Evolutionary conservation across 92 coral and sea anemone species (phyloP).

Genomic region (Phymanthus crucifer): DNA sequence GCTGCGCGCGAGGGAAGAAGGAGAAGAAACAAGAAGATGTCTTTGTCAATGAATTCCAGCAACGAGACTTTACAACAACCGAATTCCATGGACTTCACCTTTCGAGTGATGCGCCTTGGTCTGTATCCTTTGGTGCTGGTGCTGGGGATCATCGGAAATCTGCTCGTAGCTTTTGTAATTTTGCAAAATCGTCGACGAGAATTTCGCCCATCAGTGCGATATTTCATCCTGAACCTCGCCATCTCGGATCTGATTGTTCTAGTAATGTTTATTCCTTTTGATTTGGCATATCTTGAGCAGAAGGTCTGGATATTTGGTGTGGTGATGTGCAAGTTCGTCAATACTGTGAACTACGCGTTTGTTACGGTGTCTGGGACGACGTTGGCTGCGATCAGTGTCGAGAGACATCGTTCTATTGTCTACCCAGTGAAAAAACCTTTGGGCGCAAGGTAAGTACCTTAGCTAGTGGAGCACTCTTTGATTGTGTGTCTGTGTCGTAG

Average conservation of each 20-base stretch:
- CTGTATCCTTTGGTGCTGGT: slow-evolving; percentile 27
- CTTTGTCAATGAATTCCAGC: slow-evolving; percentile 14
- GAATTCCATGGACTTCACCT: slow-evolving; percentile 24
- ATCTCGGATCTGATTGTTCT: slow-evolving; percentile 39
- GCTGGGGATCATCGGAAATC: slow-evolving; percentile 31
- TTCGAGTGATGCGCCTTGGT: slow-evolving; percentile 36
- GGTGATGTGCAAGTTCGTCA: slow-evolving; percentile 40
- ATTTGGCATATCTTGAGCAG: slow-evolving; percentile 37
- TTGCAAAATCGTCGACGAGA: slow-evolving; percentile 15
- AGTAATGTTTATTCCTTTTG: slow-evolving; percentile 43
- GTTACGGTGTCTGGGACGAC: slow-evolving; percentile 50
- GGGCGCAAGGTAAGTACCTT: slow-evolving; percentile 21
- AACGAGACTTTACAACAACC: slow-evolving; percentile 3
- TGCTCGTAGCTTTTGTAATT: slow-evolving; percentile 23
- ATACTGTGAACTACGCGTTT: slow-evolving; percentile 42
- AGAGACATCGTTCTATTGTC: slow-evolving; percentile 42
- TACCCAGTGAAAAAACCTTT: slow-evolving; percentile 42
- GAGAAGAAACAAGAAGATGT: not conserved
- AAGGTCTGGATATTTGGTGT: slow-evolving; percentile 40
- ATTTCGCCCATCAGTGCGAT: slow-evolving; percentile 26
- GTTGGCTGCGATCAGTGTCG: slow-evolving; percentile 39
- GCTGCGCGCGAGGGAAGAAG: not conserved
- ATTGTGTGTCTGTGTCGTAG: not conserved
- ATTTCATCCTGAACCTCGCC: slow-evolving; percentile 42
- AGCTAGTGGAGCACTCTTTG: not conserved